These are phyloP conservation scores for Podargus strigoides DNA, from an alignment of 2,797 vertebrate species.

Conservation along the genomic window DNA sequence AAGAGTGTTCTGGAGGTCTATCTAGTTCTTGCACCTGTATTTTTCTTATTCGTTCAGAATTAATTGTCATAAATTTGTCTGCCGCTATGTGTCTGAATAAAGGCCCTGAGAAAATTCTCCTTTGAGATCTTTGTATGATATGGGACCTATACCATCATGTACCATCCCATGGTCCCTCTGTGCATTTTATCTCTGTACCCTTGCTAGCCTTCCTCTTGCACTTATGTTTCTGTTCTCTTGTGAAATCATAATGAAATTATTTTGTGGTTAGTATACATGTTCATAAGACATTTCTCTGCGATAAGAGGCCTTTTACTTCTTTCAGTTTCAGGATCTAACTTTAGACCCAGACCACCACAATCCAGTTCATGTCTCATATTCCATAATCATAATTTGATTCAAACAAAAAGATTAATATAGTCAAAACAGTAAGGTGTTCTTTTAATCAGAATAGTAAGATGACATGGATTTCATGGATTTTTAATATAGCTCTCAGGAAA, in stretches of 20 bases:
- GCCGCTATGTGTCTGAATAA: background rate
- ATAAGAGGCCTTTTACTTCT: background rate
- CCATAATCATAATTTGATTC: background rate
- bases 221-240: background rate
- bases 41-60: conserved; percentile 24
- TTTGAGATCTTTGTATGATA: background rate
- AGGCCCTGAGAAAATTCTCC: background rate
- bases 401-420: conserved; percentile 23
- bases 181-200: background rate
- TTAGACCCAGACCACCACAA: conserved; percentile 9
- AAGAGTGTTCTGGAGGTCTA: background rate
- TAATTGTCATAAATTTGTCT: background rate
- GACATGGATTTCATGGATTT: background rate
- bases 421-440: background rate
- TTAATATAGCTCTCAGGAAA: background rate
- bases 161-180: background rate
- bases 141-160: background rate
- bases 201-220: background rate
- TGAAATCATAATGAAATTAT: conserved; percentile 19
- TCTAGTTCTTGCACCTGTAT: background rate
- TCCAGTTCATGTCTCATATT: background rate
- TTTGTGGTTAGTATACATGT: background rate
- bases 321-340: conserved; percentile 17
- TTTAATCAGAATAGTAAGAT: conserved; percentile 13
- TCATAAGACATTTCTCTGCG: background rate